phyloP scores from a whole-genome alignment of 2,113 vertebrate genomes.

The Myotis lucifugus region DNA sequence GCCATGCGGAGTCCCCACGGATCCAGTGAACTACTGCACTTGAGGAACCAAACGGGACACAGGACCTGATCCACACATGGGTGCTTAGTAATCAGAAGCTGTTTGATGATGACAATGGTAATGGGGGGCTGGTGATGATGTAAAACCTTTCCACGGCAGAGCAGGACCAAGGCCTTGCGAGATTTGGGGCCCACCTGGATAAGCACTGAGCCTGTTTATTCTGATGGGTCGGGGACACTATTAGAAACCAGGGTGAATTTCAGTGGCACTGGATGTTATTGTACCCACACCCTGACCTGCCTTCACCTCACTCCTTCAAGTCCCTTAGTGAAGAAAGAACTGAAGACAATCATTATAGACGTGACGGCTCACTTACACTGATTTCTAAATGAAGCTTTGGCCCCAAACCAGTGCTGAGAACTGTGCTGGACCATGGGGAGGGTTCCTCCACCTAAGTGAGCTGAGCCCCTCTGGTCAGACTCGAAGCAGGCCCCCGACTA shows the following conservation, averaged over 20 bases:
- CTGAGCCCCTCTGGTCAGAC: neutral
- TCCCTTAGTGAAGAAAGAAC: neutral
- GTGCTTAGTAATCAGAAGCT: neutral
- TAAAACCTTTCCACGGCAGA: neutral
- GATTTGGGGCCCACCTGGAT: neutral
- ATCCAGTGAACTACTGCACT: neutral
- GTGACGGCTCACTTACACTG: neutral
- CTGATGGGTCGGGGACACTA: neutral
- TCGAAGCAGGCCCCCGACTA: neutral
- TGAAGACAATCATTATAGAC: neutral
- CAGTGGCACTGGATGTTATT: neutral
- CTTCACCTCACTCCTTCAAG: constrained; percentile 1
- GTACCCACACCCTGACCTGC: neutral
- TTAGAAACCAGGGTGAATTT: neutral
- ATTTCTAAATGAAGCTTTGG: neutral
- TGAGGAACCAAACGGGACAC: neutral
- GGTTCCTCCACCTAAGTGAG: neutral
- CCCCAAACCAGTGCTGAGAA: neutral
- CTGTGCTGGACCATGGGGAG: neutral
- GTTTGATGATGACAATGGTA: neutral
- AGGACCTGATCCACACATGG: neutral
- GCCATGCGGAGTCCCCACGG: neutral
- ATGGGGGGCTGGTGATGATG: neutral
- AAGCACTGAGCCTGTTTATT: neutral
- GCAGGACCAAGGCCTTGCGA: neutral